These are phyloP conservation scores for Onchidella celtica DNA, from an alignment of 2,888 invertebrate genomes.

Conservation along the genomic window DNA sequence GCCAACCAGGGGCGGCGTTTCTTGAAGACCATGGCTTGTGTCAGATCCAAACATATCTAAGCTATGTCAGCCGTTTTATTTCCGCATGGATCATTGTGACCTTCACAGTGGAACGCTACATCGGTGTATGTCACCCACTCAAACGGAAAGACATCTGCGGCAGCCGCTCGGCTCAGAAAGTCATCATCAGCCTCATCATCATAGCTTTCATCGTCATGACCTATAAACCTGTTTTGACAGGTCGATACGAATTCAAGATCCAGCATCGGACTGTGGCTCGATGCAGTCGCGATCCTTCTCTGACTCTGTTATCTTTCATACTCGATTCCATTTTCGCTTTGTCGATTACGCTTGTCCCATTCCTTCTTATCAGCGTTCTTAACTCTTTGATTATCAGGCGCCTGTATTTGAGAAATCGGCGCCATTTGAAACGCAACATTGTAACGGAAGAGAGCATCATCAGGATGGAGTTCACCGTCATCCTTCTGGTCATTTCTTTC, in stretches of 20 bases:
- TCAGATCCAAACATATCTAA: conserved; percentile 84
- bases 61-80: conserved; percentile 78
- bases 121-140: conserved; percentile 77
- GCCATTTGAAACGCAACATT: conserved; percentile 47
- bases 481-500: conserved; percentile 74
- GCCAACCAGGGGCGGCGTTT: conserved; percentile 53
- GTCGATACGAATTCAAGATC: conserved; percentile 54
- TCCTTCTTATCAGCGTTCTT: conserved; percentile 67
- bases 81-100: conserved; percentile 77
- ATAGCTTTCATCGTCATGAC: conserved; percentile 61
- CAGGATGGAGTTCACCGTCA: conserved; percentile 74
- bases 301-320: conserved; percentile 61
- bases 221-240: conserved; percentile 74
- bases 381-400: conserved; percentile 68
- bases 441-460: conserved; percentile 71
- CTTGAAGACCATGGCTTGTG: conserved; percentile 74
- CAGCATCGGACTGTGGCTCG: conserved; percentile 45
- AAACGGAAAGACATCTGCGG: conserved; percentile 66
- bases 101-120: conserved; percentile 76
- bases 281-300: conserved; percentile 60
- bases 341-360: conserved; percentile 68
- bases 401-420: conserved; percentile 57
- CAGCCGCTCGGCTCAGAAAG: conserved; percentile 44
- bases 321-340: conserved; percentile 71
- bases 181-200: conserved; percentile 63